A percentile compares a stretch with the other conserved stretches of the same genome.
phyloP scores from a whole-genome alignment of 2,797 vertebrate genomes.

The Pipistrellus nathusii region DNA sequence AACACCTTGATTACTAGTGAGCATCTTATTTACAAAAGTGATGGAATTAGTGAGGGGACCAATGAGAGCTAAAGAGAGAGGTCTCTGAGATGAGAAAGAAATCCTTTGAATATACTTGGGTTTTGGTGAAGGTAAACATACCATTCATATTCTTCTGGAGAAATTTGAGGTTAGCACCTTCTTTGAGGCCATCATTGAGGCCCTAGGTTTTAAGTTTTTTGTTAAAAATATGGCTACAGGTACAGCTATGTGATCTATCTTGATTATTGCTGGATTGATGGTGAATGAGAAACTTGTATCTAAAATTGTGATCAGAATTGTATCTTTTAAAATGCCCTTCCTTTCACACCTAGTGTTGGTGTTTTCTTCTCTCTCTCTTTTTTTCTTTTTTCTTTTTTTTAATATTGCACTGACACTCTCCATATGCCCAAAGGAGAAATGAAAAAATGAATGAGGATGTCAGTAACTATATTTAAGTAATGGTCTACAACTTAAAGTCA shows the following conservation, averaged over 20 bases:
- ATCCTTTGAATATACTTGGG: background rate
- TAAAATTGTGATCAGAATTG: background rate
- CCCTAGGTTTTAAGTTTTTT: background rate
- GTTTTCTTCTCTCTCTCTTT: background rate
- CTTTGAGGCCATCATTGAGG: background rate
- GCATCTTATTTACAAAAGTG: background rate
- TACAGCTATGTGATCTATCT: background rate
- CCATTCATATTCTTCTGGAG: background rate
- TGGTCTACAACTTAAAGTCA: background rate
- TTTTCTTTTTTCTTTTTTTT: background rate
- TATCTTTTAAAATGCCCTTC: background rate
- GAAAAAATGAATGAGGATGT: background rate
- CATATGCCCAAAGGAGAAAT: background rate
- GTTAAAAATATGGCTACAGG: background rate
- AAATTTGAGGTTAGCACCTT: background rate
- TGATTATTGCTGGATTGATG: background rate
- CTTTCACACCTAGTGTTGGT: background rate
- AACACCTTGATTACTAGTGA: background rate
- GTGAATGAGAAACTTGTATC: background rate
- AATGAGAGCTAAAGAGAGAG: background rate
- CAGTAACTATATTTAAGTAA: background rate
- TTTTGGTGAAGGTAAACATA: slow-evolving; percentile 9
- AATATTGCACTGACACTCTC: background rate
- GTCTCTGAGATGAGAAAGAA: background rate
- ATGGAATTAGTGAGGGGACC: background rate